Evolutionary conservation across 2,113 vertebrate species (phyloP).

Genomic region (Passer montanus): DNA sequence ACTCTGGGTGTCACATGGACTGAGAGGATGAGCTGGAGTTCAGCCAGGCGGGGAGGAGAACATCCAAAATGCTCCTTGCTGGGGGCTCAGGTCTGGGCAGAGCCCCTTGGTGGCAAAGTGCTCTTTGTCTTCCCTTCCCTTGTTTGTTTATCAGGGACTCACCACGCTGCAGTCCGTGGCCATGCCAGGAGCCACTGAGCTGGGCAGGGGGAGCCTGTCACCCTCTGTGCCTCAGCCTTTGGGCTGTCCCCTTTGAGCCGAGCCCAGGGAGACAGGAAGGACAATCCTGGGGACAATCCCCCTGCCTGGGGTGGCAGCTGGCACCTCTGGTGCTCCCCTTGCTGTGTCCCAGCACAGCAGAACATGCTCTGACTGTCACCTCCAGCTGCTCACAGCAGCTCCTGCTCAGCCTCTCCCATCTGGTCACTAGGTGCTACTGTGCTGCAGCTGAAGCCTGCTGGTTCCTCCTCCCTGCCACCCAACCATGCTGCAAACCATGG

Average conservation of each 20-base stretch:
- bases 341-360: background rate
- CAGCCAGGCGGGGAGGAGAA: background rate
- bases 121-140: background rate
- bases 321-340: background rate
- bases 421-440: conserved; percentile 1
- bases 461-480: background rate
- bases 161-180: background rate
- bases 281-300: background rate
- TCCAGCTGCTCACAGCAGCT: background rate
- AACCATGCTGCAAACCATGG: background rate
- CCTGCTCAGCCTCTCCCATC: background rate
- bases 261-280: background rate
- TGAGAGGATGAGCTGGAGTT: background rate
- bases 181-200: background rate
- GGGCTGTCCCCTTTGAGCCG: background rate
- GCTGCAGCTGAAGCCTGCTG: background rate
- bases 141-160: background rate
- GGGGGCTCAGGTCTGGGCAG: background rate
- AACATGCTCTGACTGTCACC: background rate
- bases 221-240: background rate
- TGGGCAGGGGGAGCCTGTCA: background rate
- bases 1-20: rapidly evolving
- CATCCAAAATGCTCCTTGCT: background rate
- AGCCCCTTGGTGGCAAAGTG: background rate
- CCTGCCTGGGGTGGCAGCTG: background rate